These are phyloP conservation scores for Apodemia mormo DNA, from an alignment of 2,888 invertebrate species.

Conservation along the genomic window DNA sequence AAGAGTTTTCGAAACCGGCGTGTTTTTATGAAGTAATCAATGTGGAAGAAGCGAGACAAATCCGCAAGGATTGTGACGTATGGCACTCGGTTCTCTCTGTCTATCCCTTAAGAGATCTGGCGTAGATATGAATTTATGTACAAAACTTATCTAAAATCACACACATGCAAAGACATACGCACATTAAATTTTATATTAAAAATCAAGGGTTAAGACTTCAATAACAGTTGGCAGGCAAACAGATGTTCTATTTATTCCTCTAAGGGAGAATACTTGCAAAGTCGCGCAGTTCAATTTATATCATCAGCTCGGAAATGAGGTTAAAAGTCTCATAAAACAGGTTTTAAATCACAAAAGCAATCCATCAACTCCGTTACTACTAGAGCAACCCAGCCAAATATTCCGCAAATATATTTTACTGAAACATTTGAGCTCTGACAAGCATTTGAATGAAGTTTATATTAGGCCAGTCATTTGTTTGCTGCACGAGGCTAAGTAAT, in stretches of 20 bases:
- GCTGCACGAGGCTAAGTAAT: conserved; percentile 38
- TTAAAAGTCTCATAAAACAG: neutral
- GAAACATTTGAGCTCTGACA: conserved; percentile 29
- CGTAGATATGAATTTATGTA: too few relatives aligned
- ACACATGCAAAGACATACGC: too few relatives aligned
- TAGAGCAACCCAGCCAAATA: neutral
- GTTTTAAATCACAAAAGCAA: neutral
- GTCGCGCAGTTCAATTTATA: neutral
- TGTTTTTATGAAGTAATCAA: too few relatives aligned
- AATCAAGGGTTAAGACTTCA: too few relatives aligned
- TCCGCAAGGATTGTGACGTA: too few relatives aligned
- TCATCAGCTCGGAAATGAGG: neutral
- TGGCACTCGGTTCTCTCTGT: too few relatives aligned
- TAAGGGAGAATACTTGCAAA: neutral
- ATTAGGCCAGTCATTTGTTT: conserved; percentile 21
- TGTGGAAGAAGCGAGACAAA: too few relatives aligned
- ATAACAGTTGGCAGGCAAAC: too few relatives aligned
- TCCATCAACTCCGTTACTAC: neutral
- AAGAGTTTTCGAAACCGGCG: too few relatives aligned
- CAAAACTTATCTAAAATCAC: too few relatives aligned
- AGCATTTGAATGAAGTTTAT: conserved; percentile 39
- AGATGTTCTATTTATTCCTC: neutral
- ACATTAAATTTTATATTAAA: too few relatives aligned
- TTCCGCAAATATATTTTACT: conserved; percentile 5
- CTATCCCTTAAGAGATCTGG: too few relatives aligned